phyloP scores from a whole-genome alignment of 1,140 invertebrate species.

The Aradophagus sp. region DNA sequence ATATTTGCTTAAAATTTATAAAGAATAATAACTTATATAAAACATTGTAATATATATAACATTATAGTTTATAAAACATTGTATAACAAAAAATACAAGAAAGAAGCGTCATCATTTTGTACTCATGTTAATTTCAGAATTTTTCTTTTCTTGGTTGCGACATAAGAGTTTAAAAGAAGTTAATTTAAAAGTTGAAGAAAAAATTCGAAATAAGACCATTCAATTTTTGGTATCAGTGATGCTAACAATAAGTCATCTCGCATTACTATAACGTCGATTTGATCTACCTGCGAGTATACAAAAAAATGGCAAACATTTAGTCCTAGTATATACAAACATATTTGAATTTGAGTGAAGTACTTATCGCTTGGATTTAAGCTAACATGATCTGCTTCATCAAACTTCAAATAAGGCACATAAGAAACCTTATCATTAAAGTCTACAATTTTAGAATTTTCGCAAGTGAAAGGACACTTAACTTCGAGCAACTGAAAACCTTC shows the following conservation, averaged over 20 bases:
- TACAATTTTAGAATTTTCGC: slow-evolving; percentile 9
- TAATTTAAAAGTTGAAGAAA: slow-evolving; percentile 7
- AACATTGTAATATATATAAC: too few relatives aligned
- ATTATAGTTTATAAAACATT: too few relatives aligned
- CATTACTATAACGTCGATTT: slow-evolving; percentile 1
- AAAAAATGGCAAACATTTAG: slow-evolving; percentile 24
- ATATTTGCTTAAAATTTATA: too few relatives aligned
- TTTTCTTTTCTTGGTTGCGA: too few relatives aligned
- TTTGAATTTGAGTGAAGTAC: slow-evolving; percentile 29
- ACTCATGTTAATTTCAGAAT: too few relatives aligned
- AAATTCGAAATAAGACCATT: slow-evolving; percentile 20
- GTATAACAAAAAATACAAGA: too few relatives aligned
- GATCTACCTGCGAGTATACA: slow-evolving; percentile 5
- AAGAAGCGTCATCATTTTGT: too few relatives aligned
- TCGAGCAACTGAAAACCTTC: slow-evolving; percentile 7
- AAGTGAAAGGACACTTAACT: slow-evolving; percentile 16
- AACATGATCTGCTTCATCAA: slow-evolving; percentile 7
- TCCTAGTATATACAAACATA: slow-evolving; percentile 9
- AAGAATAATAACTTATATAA: too few relatives aligned
- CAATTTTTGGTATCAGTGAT: slow-evolving; percentile 20
- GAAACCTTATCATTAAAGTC: slow-evolving; percentile 1
- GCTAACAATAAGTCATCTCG: slow-evolving; percentile 17
- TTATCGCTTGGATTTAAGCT: slow-evolving; percentile 2
- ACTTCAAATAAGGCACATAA: slow-evolving; percentile 19
- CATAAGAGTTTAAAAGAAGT: too few relatives aligned